Evolutionary conservation across 2,113 vertebrate genomes (phyloP).

Genomic region (Lanius collurio): DNA sequence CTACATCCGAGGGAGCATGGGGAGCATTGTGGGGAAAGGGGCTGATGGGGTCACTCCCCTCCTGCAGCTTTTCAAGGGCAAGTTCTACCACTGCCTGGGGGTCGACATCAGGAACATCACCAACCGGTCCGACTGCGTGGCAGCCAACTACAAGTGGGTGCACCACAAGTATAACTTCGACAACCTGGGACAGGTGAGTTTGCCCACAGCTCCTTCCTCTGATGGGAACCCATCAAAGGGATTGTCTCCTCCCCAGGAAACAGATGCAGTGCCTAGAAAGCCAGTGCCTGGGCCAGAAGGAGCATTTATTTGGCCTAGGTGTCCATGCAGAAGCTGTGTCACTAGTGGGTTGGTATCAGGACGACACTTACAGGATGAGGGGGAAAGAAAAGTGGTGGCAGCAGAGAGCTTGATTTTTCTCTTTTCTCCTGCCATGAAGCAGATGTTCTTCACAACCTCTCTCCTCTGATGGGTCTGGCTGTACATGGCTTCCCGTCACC

Average conservation of each 20-base stretch:
- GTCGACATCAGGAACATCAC: constrained; percentile 94
- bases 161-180: constrained; percentile 99
- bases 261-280: neutral
- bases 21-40: neutral
- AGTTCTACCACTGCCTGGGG: constrained; percentile 96
- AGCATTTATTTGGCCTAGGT: neutral
- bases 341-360: neutral
- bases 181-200: constrained; percentile 92
- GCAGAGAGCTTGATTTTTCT: constrained; percentile 15
- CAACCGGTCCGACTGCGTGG: constrained; percentile 93
- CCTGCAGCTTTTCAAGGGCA: constrained; percentile 94
- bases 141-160: constrained; percentile 96
- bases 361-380: neutral
- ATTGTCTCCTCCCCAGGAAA: neutral
- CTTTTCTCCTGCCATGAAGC: neutral
- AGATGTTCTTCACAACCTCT: neutral
- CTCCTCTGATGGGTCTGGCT: neutral
- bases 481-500: neutral
- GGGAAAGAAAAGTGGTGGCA: neutral
- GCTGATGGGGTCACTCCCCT: neutral
- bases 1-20: neutral
- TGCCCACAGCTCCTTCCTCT: neutral
- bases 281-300: neutral
- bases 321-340: neutral
- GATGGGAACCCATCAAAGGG: neutral